These are phyloP conservation scores for Nephrotoma guestfalica DNA, from an alignment of 2,888 invertebrate genomes.

Conservation along the genomic window DNA sequence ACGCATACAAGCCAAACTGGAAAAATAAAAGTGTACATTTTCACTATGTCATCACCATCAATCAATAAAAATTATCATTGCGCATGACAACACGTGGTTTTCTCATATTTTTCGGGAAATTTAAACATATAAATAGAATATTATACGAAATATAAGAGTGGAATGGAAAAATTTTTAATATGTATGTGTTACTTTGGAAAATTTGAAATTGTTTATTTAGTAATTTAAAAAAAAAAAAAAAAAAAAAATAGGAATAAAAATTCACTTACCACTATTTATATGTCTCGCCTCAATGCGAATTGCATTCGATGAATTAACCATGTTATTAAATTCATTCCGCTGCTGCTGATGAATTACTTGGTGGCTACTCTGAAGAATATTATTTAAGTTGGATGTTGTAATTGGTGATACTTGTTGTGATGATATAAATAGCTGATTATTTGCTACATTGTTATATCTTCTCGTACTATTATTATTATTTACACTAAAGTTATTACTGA, in stretches of 20 bases:
- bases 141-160: background rate
- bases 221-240: background rate
- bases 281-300: background rate
- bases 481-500: conserved; percentile 7
- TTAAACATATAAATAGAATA: background rate
- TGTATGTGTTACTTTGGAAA: background rate
- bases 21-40: background rate
- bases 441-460: conserved; percentile 8
- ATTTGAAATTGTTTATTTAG: background rate
- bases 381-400: background rate
- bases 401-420: conserved; percentile 10
- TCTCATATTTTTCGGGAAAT: background rate
- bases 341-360: conserved; percentile 5
- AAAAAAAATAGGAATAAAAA: background rate
- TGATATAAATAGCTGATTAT: conserved; percentile 7
- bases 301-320: background rate
- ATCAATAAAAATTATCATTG: conserved; percentile 14
- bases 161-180: background rate
- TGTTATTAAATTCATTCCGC: background rate
- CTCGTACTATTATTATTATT: conserved; percentile 8
- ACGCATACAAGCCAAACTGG: background rate
- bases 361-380: background rate
- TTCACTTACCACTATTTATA: conserved; percentile 3
- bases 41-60: background rate
- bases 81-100: conserved; percentile 15